Evolutionary conservation across 1,140 invertebrate species (phyloP).

Genomic region (Andrena cerasifolii): DNA sequence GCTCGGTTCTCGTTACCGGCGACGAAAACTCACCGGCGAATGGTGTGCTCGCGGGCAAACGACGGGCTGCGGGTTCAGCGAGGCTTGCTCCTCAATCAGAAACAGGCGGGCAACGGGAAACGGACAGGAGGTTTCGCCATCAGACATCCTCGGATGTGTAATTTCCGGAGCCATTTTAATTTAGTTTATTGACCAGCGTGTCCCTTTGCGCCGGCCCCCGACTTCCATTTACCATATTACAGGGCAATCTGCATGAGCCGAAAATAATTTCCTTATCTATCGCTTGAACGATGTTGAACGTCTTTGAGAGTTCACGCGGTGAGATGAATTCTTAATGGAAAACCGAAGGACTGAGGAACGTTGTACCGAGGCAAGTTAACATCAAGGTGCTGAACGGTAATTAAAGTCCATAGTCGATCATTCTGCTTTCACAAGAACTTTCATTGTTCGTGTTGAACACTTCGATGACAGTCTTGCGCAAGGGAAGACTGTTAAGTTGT

Average conservation of each 20-base stretch:
- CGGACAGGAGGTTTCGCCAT: not conserved
- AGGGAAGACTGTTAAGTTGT: not conserved
- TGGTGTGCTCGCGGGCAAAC: not conserved
- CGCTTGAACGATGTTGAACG: conserved; percentile 21
- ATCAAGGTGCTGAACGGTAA: too few species aligned
- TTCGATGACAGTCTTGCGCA: not conserved
- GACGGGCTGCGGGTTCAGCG: not conserved
- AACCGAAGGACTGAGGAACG: not conserved
- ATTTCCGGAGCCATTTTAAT: conserved; percentile 47
- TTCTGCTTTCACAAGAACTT: not conserved
- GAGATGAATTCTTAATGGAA: conserved; percentile 36
- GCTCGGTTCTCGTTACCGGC: conserved; percentile 23
- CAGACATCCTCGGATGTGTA: conserved; percentile 23
- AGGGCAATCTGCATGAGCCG: conserved; percentile 33
- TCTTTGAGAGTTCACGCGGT: conserved; percentile 11
- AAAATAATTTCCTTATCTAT: conserved; percentile 48
- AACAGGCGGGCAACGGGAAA: not conserved
- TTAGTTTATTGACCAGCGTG: conserved; percentile 43
- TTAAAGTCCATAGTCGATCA: not conserved
- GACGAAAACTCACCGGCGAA: conserved; percentile 9
- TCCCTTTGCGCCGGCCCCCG: not conserved
- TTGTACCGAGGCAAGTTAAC: too few species aligned
- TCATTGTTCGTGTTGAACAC: not conserved
- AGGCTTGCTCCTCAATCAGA: not conserved
- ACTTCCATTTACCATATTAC: conserved; percentile 40